Conservation (phyloP, 2,888 invertebrate genomes). For the Clostera curtula region DNA sequence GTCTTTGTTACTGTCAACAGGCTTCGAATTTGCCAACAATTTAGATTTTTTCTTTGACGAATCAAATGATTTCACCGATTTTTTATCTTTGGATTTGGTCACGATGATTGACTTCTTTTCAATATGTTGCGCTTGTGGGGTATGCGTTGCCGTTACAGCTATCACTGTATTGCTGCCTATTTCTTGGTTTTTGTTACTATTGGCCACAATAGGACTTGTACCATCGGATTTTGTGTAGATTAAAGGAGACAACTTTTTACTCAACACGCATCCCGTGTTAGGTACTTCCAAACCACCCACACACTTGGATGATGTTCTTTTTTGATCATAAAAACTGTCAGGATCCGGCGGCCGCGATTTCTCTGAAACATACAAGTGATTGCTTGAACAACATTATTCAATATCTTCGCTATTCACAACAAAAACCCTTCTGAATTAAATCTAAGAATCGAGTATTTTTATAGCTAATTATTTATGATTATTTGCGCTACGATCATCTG, state of each 20-base stretch:
- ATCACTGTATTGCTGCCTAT: slow-evolving; percentile 30
- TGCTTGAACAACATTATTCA: too few species aligned
- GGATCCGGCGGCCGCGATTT: slow-evolving; percentile 19
- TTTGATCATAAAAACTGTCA: slow-evolving; percentile 31
- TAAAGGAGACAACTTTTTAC: slow-evolving; percentile 47
- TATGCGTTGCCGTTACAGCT: slow-evolving; percentile 20
- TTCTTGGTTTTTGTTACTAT: slow-evolving; percentile 23
- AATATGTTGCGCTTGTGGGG: slow-evolving; percentile 31
- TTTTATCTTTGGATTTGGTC: slow-evolving; percentile 7
- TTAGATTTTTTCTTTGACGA: slow-evolving; percentile 7
- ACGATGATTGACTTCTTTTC: slow-evolving; percentile 5
- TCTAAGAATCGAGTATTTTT: too few species aligned
- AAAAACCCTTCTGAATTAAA: too few species aligned
- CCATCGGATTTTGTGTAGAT: slow-evolving; percentile 33
- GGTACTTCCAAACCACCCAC: slow-evolving; percentile 35
- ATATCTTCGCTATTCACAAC: too few species aligned
- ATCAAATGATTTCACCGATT: slow-evolving; percentile 2
- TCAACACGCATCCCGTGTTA: slow-evolving; percentile 25
- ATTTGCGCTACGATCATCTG: too few species aligned
- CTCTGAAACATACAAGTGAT: slow-evolving; percentile 30
- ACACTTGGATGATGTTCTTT: slow-evolving; percentile 47
- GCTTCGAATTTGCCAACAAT: slow-evolving; percentile 9
- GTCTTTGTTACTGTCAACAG: slow-evolving; percentile 13
- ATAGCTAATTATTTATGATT: too few species aligned
- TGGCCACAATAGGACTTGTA: slow-evolving; percentile 29